These are phyloP conservation scores for Ecliptopera silaceata DNA, from an alignment of 2,888 invertebrate genomes.

Conservation along the genomic window DNA sequence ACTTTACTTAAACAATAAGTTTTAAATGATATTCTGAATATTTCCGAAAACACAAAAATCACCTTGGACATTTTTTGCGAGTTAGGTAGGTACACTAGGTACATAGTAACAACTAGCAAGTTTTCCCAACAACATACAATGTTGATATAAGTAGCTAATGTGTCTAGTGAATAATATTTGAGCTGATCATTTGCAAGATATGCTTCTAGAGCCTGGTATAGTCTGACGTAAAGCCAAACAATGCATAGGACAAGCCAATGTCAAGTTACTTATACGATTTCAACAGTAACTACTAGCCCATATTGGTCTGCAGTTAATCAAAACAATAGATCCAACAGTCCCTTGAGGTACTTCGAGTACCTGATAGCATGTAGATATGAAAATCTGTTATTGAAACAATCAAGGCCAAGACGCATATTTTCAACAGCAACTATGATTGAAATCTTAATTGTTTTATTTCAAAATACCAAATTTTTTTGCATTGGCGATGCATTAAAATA, in stretches of 20 bases:
- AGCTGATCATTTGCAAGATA: slow-evolving; percentile 6
- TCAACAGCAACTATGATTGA: not conserved
- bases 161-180: slow-evolving; percentile 2
- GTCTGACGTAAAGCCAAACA: slow-evolving; percentile 5
- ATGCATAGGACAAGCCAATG: slow-evolving; percentile 7
- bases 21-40: not conserved
- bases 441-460: not conserved
- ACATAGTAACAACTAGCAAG: not conserved
- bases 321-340: slow-evolving; percentile 2
- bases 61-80: not conserved
- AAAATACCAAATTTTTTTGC: not conserved
- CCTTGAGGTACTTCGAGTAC: slow-evolving; percentile 14
- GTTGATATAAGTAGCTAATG: slow-evolving; percentile 7
- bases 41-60: not conserved
- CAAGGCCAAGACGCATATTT: slow-evolving; percentile 6
- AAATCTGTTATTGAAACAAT: slow-evolving; percentile 1
- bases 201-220: slow-evolving; percentile 6
- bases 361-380: not conserved
- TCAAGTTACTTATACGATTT: not conserved
- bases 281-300: not conserved
- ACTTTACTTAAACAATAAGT: not conserved
- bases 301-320: slow-evolving; percentile 1
- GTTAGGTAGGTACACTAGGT: not conserved
- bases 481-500: not conserved
- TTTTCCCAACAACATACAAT: slow-evolving; percentile 4